Conservation (phyloP, 30 jellyfish, hydroid and myxozoan genomes). For the Aurelia aurita region DNA sequence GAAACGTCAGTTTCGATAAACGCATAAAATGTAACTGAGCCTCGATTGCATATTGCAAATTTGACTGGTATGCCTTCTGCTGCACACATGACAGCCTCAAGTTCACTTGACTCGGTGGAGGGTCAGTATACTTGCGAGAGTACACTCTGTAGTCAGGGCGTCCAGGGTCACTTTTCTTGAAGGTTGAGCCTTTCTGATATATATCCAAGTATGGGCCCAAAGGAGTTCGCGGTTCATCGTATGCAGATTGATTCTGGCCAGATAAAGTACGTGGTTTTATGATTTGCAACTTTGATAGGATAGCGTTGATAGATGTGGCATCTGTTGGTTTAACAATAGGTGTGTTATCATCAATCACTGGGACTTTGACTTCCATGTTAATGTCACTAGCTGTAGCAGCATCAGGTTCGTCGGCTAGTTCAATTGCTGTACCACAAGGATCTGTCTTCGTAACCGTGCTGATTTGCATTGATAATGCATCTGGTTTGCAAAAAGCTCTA, state of each 20-base stretch:
- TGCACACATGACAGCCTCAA: background rate
- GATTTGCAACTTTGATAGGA: conserved; percentile 53
- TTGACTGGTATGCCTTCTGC: conserved; percentile 38
- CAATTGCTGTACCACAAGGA: background rate
- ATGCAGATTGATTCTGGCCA: background rate
- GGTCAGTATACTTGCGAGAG: conserved; percentile 26
- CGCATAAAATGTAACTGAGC: conserved; percentile 67
- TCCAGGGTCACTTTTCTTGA: conserved; percentile 60
- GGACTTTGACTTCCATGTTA: background rate
- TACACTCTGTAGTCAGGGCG: conserved; percentile 50
- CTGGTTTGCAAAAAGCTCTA: background rate
- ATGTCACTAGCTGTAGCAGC: no score
- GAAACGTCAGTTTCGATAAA: conserved; percentile 45
- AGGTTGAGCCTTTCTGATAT: conserved; percentile 7
- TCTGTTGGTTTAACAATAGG: conserved; percentile 62
- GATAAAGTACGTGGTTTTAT: background rate
- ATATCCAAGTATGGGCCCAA: conserved; percentile 30
- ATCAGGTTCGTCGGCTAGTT: background rate
- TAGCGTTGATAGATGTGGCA: conserved; percentile 43
- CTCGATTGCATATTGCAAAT: conserved; percentile 54
- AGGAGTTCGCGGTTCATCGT: background rate
- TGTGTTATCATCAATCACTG: background rate
- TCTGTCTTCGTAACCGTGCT: background rate
- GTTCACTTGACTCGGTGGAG: conserved; percentile 28
- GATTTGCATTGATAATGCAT: background rate